Conservation (phyloP, 2,113 vertebrate genomes). For the Tetrao urogallus region DNA sequence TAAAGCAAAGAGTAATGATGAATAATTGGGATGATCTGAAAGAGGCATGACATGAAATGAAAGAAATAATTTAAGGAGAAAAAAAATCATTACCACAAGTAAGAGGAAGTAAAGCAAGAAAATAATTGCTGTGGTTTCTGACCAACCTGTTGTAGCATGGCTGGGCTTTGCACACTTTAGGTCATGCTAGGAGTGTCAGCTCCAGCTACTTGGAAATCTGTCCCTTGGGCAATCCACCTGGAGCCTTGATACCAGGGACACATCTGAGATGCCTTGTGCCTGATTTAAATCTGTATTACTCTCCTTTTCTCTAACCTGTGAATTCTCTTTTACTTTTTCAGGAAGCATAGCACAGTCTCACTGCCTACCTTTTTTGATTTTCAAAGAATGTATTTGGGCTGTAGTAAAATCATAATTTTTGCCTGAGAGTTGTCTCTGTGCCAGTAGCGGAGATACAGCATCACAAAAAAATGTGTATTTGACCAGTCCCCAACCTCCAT, state of each 20-base stretch:
- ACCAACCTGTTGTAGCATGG: background rate
- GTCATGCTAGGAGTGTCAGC: background rate
- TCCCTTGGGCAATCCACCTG: background rate
- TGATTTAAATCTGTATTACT: background rate
- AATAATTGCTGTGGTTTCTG: background rate
- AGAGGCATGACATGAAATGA: slow-evolving; percentile 3
- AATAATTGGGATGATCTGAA: slow-evolving; percentile 35
- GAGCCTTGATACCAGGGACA: background rate
- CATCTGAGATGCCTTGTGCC: background rate
- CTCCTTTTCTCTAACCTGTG: background rate
- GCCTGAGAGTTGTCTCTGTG: background rate
- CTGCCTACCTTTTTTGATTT: background rate
- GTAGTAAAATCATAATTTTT: background rate
- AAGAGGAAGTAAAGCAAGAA: background rate
- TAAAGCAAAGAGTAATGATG: slow-evolving; percentile 30
- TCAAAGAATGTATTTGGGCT: background rate
- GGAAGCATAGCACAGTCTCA: background rate
- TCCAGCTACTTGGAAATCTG: background rate
- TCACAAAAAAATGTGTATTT: background rate
- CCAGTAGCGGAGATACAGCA: background rate
- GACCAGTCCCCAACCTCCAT: background rate
- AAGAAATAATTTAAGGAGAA: background rate
- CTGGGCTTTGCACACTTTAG: background rate
- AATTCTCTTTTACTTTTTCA: background rate
- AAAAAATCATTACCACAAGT: background rate